Evolutionary conservation across 2,888 invertebrate genomes (phyloP).

Genomic region (Pterobdella sp.): DNA sequence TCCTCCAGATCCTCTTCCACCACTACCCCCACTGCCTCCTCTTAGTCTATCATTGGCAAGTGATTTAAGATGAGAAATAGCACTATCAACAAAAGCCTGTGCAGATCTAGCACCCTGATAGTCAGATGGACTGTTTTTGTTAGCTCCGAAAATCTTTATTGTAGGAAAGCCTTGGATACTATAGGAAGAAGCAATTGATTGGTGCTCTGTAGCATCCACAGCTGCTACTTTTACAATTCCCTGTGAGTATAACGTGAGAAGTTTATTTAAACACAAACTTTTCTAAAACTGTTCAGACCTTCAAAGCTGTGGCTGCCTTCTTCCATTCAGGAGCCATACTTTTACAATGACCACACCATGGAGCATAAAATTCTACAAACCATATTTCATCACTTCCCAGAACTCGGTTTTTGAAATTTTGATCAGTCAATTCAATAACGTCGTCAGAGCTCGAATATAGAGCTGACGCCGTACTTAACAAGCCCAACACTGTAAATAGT

Average conservation of each 20-base stretch:
- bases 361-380: slow-evolving; percentile 92
- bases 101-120: slow-evolving; percentile 76
- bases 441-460: slow-evolving; percentile 50
- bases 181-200: slow-evolving; percentile 69
- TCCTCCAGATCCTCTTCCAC: slow-evolving; percentile 33
- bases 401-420: slow-evolving; percentile 84
- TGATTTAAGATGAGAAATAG: slow-evolving; percentile 66
- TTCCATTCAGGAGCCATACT: slow-evolving; percentile 82
- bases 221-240: slow-evolving; percentile 89
- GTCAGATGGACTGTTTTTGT: slow-evolving; percentile 73
- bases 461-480: slow-evolving; percentile 24
- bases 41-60: slow-evolving; percentile 65
- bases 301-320: slow-evolving; percentile 82
- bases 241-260: slow-evolving; percentile 51
- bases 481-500: not conserved
- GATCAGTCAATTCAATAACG: slow-evolving; percentile 87
- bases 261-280: not conserved
- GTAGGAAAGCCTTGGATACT: slow-evolving; percentile 87
- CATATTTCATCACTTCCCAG: slow-evolving; percentile 75
- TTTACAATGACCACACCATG: slow-evolving; percentile 75
- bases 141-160: slow-evolving; percentile 80
- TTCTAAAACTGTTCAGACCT: slow-evolving; percentile 56
- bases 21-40: slow-evolving; percentile 53
- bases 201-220: slow-evolving; percentile 82
- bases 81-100: slow-evolving; percentile 74